These are phyloP conservation scores for Cordilura impudica DNA, from an alignment of 2,888 invertebrate genomes.

Conservation along the genomic window DNA sequence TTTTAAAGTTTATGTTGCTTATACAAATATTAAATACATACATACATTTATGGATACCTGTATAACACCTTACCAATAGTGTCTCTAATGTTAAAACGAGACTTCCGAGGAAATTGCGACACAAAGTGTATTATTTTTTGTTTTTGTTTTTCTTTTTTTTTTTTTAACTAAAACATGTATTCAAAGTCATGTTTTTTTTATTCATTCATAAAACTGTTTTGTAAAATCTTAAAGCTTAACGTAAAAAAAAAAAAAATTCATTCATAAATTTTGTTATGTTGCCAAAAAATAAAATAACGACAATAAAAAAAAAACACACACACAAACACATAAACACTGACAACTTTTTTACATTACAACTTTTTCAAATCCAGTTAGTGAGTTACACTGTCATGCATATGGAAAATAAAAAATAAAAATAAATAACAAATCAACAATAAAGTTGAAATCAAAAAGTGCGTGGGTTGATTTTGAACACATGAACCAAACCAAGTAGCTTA, in stretches of 20 bases:
- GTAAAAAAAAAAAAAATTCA: constrained; percentile 65
- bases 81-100: constrained; percentile 51
- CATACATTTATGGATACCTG: too few relatives aligned
- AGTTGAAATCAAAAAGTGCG: constrained; percentile 43
- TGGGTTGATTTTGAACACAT: constrained; percentile 29
- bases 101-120: constrained; percentile 64
- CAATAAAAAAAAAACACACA: constrained; percentile 9
- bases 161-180: constrained; percentile 50
- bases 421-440: constrained; percentile 19
- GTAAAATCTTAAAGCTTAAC: constrained; percentile 57
- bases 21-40: too few relatives aligned
- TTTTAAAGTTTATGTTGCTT: too few relatives aligned
- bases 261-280: constrained; percentile 60
- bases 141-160: constrained; percentile 1
- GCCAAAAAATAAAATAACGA: constrained; percentile 65
- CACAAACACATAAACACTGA: constrained; percentile 21
- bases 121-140: constrained; percentile 34
- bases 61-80: not conserved
- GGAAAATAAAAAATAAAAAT: constrained; percentile 19
- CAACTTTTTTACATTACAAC: constrained; percentile 58
- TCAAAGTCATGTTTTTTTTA: constrained; percentile 60
- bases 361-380: constrained; percentile 63
- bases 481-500: constrained; percentile 42
- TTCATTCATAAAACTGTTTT: constrained; percentile 59
- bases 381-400: constrained; percentile 58